Conservation (phyloP, 2,113 vertebrate genomes). For the Bufo gargarizans region DNA sequence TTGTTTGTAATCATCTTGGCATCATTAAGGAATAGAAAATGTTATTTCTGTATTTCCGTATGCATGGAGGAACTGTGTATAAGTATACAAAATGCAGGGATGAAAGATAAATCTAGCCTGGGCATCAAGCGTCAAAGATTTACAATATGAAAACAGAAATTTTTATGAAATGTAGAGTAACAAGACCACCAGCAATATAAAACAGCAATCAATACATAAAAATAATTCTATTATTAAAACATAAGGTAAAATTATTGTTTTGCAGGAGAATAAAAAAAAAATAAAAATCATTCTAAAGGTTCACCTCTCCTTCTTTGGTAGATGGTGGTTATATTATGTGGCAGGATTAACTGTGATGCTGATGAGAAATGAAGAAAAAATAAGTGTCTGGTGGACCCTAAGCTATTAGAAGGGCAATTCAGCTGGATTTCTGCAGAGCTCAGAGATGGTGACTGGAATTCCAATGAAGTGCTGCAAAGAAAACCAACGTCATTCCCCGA, state of each 20-base stretch:
- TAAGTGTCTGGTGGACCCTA: background rate
- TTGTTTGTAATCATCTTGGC: conserved; percentile 31
- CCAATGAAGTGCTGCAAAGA: conserved; percentile 49
- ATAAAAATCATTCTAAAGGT: background rate
- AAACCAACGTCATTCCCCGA: conserved; percentile 30
- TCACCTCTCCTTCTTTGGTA: background rate
- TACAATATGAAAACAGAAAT: background rate
- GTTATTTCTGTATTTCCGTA: background rate
- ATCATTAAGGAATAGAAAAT: conserved; percentile 19
- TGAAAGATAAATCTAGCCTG: background rate
- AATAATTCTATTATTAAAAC: background rate
- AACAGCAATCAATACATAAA: background rate
- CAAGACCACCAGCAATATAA: background rate
- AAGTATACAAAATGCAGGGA: background rate
- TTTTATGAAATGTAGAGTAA: background rate
- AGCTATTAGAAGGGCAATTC: conserved; percentile 21
- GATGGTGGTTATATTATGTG: background rate
- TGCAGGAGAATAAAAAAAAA: background rate
- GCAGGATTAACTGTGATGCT: background rate
- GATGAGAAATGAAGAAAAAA: background rate
- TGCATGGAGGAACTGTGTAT: conserved; percentile 8
- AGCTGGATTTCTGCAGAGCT: conserved; percentile 48
- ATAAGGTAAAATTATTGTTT: background rate
- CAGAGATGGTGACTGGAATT: conserved; percentile 51
- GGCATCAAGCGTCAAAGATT: background rate